These are phyloP conservation scores for Pangasius sanitwongsei DNA, from an alignment of 2,797 vertebrate genomes.

Conservation along the genomic window DNA sequence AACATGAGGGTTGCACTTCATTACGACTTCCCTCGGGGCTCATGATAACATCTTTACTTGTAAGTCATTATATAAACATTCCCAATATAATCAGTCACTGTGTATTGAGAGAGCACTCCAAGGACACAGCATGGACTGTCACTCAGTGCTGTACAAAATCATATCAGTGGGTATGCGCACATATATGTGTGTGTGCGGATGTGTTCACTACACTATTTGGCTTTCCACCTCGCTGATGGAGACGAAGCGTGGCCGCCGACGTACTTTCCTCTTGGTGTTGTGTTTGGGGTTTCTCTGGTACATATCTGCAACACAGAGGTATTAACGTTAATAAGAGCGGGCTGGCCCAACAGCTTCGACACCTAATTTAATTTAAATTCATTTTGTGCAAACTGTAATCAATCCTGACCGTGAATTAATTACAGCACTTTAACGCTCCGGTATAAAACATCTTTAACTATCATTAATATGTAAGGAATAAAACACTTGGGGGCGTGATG, in stretches of 20 bases:
- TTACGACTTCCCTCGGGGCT: background rate
- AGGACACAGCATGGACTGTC: background rate
- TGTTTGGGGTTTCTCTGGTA: constrained; percentile 81
- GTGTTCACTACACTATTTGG: constrained; percentile 63
- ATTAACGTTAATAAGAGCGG: background rate
- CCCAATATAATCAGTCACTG: background rate
- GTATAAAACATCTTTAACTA: background rate
- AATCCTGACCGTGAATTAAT: background rate
- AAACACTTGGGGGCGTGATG: background rate
- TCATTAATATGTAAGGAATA: background rate
- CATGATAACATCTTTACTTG: background rate
- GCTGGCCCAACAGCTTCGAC: background rate
- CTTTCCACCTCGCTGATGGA: constrained; percentile 74
- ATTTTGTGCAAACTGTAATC: background rate
- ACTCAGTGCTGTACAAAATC: background rate
- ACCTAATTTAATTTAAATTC: background rate
- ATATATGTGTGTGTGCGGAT: background rate
- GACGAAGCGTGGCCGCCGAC: constrained; percentile 82
- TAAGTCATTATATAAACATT: background rate
- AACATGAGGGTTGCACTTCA: background rate
- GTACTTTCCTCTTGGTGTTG: constrained; percentile 77
- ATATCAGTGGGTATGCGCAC: background rate
- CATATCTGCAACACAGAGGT: constrained; percentile 74
- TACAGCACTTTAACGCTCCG: background rate
- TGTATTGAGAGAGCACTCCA: background rate